These are phyloP conservation scores for Epizoanthus stellaris DNA, from an alignment of 92 coral and sea anemone genomes.

Conservation along the genomic window DNA sequence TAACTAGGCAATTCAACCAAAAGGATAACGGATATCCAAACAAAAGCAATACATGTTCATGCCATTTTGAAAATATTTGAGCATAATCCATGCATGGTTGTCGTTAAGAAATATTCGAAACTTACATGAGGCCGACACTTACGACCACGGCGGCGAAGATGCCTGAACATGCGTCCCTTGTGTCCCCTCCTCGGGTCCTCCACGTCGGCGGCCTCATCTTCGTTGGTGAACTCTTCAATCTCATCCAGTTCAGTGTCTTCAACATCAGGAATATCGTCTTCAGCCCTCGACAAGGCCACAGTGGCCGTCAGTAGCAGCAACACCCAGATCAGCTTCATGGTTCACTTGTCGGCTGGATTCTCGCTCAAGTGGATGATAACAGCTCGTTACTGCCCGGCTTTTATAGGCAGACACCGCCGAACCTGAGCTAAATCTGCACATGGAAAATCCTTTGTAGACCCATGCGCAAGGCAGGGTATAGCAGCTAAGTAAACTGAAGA, in stretches of 20 bases:
- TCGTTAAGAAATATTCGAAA: neutral
- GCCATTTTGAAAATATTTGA: no score
- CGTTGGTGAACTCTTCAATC: neutral
- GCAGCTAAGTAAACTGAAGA: constrained; percentile 19
- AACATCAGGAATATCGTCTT: constrained; percentile 16
- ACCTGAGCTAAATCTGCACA: neutral
- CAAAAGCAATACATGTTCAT: no score
- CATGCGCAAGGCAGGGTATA: neutral
- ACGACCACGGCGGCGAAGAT: neutral
- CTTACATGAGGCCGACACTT: neutral
- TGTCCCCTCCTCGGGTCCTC: neutral
- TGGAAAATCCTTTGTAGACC: neutral
- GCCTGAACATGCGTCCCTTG: neutral
- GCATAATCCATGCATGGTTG: no score
- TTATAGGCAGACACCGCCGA: neutral
- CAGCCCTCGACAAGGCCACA: constrained; percentile 58
- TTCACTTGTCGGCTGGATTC: neutral
- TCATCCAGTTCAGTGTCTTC: constrained; percentile 22
- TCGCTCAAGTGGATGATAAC: neutral
- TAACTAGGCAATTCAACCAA: neutral
- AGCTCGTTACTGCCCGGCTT: neutral
- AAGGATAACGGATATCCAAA: neutral
- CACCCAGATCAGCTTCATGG: constrained; percentile 57
- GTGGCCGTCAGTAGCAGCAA: constrained; percentile 53
- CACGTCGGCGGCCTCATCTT: neutral